Evolutionary conservation across 2,888 invertebrate genomes (phyloP).

Genomic region (Rutpela maculata): DNA sequence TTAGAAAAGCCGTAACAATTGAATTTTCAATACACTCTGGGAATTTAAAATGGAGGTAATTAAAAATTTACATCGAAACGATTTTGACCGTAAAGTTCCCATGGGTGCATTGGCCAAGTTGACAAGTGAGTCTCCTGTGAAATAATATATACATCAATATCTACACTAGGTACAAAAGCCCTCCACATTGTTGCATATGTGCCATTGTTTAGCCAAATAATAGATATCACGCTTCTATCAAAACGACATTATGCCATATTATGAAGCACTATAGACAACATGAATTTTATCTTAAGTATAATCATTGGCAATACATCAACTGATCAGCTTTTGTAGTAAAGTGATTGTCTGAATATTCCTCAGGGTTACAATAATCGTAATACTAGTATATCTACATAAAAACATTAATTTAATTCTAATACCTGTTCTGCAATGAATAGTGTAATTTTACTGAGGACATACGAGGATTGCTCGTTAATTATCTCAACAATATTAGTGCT

Average conservation of each 20-base stretch:
- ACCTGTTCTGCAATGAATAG: too few relatives aligned
- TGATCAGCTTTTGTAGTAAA: conserved; percentile 27
- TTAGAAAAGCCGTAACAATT: conserved; percentile 46
- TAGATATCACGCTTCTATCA: conserved; percentile 55
- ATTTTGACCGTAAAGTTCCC: conserved; percentile 57
- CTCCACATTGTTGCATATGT: conserved; percentile 58
- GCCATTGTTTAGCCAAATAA: conserved; percentile 59
- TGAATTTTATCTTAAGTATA: conserved; percentile 46
- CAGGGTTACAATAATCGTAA: neutral
- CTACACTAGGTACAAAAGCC: conserved; percentile 58
- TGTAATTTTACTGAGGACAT: too few relatives aligned
- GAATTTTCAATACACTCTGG: conserved; percentile 53
- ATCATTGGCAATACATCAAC: conserved; percentile 30
- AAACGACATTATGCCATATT: conserved; percentile 44
- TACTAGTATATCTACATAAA: neutral
- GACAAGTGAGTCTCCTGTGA: conserved; percentile 64
- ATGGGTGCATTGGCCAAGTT: conserved; percentile 60
- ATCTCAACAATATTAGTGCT: too few relatives aligned
- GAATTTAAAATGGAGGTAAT: conserved; percentile 57
- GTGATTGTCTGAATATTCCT: conserved; percentile 24
- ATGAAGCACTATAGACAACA: conserved; percentile 33
- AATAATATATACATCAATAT: conserved; percentile 64
- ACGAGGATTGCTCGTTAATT: too few relatives aligned
- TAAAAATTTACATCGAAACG: conserved; percentile 60
- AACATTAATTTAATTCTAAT: neutral